Base-by-base conservation (phyloP, 2,797 vertebrate species). In the Capromys pilorides region DNA sequence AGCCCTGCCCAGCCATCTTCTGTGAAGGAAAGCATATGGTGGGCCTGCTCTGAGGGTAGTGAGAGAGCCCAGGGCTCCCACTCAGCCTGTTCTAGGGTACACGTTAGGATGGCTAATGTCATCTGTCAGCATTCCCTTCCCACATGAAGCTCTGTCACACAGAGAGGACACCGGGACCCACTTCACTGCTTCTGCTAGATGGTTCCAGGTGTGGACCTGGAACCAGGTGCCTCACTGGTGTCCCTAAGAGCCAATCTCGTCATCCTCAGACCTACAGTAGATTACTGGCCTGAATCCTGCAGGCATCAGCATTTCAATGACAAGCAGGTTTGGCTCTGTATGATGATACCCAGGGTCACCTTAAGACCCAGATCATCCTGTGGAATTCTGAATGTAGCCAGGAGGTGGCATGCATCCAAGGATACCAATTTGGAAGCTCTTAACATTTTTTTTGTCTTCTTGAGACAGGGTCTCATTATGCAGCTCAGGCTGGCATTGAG, bases 1-100 rank as follows among this genome's bases (percentile, higher is more conserved):
- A 31, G 26, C 3, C 36, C 61, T 10, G 28, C 31, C 54, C 67
- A 19, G 13, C 75, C 82, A 36, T 59, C 39, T 1, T 19, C 67
- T 3, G 2, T 0, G 0, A 18, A 21, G 71, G 26, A 24, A 21
- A 71, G 36, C 13, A 49, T 31, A 0, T 0, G 9, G 54, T 21
- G 57, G 31, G 24, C 31, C 78, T 33, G 33, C 26, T 14, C 41
- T 54, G 16, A 19, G 6, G 9, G 14, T 10, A 1, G 6, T 13
- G 6, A 26, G 16, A 7, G 57, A 39, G n/a, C 39, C 6, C 9
- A 7, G 1, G 26, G 80, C 22, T 4, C 41, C 16, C 13, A 33
- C 22, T 51, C 1, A 0, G 1, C 28, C n/a, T 24, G 31, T 28
- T 86, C 51, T 66, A 57, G 51, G 21, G 18, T n/a, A 45, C 69